Conservation (phyloP, 2,888 invertebrate genomes). For the Apoda limacodes region DNA sequence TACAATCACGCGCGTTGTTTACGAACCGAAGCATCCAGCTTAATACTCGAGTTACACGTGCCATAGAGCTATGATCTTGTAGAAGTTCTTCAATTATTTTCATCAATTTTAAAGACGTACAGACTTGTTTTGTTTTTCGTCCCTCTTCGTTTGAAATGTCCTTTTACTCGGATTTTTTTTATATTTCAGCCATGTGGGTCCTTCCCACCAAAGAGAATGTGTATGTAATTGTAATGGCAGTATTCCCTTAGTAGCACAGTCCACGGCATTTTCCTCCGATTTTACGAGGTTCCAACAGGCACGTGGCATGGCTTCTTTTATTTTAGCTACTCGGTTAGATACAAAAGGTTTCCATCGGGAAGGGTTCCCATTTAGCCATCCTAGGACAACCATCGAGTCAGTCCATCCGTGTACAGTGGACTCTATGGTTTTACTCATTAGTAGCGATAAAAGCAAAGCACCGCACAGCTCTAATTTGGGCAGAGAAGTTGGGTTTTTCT, state of each 20-base stretch:
- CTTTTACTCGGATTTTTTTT: slow-evolving; percentile 5
- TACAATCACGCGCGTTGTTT: background rate
- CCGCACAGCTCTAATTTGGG: no score
- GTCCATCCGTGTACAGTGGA: slow-evolving; percentile 11
- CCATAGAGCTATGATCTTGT: background rate
- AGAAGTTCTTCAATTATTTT: no score
- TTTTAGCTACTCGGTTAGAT: slow-evolving; percentile 14
- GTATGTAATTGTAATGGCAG: no score
- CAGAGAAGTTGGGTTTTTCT: no score
- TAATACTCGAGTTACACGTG: no score
- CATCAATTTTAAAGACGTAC: slow-evolving; percentile 1
- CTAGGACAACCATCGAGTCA: slow-evolving; percentile 17
- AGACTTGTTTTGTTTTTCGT: slow-evolving; percentile 1
- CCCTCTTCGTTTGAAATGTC: slow-evolving; percentile 2
- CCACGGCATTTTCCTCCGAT: no score
- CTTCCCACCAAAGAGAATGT: no score
- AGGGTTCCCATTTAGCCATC: no score
- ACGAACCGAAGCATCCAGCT: no score
- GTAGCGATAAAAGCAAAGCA: slow-evolving; percentile 12
- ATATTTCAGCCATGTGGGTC: slow-evolving; percentile 4
- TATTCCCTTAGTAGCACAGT: slow-evolving; percentile 10
- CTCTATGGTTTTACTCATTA: slow-evolving; percentile 9
- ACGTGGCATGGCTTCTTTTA: slow-evolving; percentile 9
- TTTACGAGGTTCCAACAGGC: no score
- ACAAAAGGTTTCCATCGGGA: slow-evolving; percentile 14